These are phyloP conservation scores for Dryobota labecula DNA, from an alignment of 2,888 invertebrate species.

Conservation along the genomic window DNA sequence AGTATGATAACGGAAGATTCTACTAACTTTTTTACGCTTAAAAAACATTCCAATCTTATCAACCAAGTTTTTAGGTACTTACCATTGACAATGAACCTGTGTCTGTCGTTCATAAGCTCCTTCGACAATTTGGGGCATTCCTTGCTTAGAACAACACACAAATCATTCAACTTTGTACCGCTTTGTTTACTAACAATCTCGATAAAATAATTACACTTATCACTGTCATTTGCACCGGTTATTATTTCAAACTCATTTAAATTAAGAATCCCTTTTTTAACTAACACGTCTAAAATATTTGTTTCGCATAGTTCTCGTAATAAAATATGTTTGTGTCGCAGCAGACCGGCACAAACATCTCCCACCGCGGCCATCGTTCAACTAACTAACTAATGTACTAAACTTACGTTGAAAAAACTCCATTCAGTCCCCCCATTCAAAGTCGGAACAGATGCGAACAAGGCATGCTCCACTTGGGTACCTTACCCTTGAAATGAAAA, in stretches of 20 bases:
- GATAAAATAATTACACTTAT: slow-evolving; percentile 91
- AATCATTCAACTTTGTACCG: slow-evolving; percentile 91
- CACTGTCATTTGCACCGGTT: slow-evolving; percentile 84
- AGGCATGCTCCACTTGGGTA: slow-evolving; percentile 57
- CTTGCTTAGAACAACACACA: slow-evolving; percentile 91
- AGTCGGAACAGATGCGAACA: slow-evolving; percentile 71
- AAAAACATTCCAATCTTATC: slow-evolving; percentile 29
- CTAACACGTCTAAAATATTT: slow-evolving; percentile 91
- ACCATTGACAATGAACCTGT: slow-evolving; percentile 88
- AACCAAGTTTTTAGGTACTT: slow-evolving; percentile 64
- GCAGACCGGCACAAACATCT: slow-evolving; percentile 91
- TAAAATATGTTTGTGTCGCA: slow-evolving; percentile 91
- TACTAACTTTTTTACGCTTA: background rate
- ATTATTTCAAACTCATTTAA: slow-evolving; percentile 91
- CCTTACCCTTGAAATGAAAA: slow-evolving; percentile 66
- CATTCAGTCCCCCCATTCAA: slow-evolving; percentile 72
- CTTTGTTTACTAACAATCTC: slow-evolving; percentile 92
- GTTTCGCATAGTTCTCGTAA: slow-evolving; percentile 91
- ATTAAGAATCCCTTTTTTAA: slow-evolving; percentile 92
- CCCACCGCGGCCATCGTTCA: slow-evolving; percentile 88
- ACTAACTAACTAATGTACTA: no score
- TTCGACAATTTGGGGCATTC: slow-evolving; percentile 92
- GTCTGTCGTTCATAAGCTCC: slow-evolving; percentile 91
- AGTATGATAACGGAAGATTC: background rate
- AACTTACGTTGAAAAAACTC: slow-evolving; percentile 62